Percentiles rank a stretch among this genome's conserved stretches.
These are phyloP conservation scores for Drosophila hydei DNA, from an alignment of 1,140 invertebrate genomes.

Conservation along the genomic window DNA sequence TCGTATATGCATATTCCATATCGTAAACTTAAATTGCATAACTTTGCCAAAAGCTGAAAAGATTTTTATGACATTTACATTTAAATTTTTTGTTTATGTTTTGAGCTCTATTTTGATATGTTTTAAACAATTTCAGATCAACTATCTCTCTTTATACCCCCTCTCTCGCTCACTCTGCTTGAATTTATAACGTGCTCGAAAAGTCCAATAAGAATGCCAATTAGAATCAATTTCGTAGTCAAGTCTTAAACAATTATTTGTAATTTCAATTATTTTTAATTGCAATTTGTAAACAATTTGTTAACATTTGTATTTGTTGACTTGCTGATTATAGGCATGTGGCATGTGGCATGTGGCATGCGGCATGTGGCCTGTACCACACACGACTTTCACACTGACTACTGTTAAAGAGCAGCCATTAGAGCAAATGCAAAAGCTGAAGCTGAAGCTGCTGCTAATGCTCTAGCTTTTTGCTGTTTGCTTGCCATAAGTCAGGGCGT, in stretches of 20 bases:
- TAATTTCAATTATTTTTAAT: no score
- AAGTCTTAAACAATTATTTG: no score
- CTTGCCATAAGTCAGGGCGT: slow-evolving; percentile 25
- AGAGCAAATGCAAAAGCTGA: slow-evolving; percentile 3
- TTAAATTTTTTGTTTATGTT: background rate
- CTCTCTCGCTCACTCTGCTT: no score
- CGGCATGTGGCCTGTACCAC: background rate
- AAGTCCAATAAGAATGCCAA: no score
- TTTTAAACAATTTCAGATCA: no score
- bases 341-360: background rate
- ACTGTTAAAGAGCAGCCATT: slow-evolving; percentile 27
- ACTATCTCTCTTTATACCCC: no score
- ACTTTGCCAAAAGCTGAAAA: background rate
- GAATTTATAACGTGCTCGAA: no score
- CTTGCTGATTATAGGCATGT: background rate
- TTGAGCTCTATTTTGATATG: background rate
- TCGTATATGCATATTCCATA: no score
- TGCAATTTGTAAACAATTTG: slow-evolving; percentile 1
- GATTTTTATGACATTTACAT: background rate
- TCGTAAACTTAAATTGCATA: background rate
- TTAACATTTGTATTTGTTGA: background rate
- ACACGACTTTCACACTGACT: background rate
- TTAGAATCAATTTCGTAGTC: slow-evolving; percentile 14
- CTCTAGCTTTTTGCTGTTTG: background rate
- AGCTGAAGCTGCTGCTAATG: background rate